Evolutionary conservation across 2,113 vertebrate species (phyloP).

Genomic region (Microcebus tavaratra): DNA sequence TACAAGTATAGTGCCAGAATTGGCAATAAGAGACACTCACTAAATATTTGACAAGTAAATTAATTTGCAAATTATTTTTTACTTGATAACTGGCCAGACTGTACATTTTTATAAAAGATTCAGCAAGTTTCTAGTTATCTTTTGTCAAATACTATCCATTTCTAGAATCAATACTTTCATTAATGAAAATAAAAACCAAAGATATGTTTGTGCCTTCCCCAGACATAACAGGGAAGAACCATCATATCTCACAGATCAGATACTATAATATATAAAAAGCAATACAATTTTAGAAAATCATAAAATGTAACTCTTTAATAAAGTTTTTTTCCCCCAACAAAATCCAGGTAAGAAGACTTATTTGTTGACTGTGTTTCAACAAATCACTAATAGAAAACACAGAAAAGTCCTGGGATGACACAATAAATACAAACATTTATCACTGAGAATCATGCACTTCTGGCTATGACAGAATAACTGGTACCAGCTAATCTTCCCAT

Average conservation of each 20-base stretch:
- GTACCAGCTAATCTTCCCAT: neutral
- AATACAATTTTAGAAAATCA: neutral
- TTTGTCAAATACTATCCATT: neutral
- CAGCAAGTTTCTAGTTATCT: neutral
- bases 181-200: conserved; percentile 44
- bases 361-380: neutral
- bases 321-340: neutral
- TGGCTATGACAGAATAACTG: neutral
- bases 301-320: neutral
- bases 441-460: neutral
- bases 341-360: neutral
- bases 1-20: neutral
- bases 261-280: neutral
- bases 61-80: neutral
- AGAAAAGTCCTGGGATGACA: neutral
- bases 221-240: neutral
- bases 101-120: conserved; percentile 27
- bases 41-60: neutral
- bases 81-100: neutral
- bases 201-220: neutral
- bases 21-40: neutral
- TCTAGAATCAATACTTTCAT: neutral
- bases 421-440: neutral
- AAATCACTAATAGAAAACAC: neutral
- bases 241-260: neutral